These are phyloP conservation scores for Phania funesta DNA, from an alignment of 2,888 invertebrate genomes.

Conservation along the genomic window DNA sequence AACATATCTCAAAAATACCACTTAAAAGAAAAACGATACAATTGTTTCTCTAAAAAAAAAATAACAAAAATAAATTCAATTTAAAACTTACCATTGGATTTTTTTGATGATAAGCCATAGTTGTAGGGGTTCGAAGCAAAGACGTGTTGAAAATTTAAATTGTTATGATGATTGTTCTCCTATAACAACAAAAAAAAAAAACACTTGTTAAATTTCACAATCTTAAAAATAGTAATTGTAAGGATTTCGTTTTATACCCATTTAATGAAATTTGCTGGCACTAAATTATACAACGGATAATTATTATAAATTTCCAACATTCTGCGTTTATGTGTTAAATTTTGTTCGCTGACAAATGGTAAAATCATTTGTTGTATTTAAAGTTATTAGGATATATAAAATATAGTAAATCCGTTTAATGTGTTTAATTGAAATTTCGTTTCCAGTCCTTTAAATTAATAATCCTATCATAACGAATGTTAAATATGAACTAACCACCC, in stretches of 20 bases:
- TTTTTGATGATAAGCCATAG: constrained; percentile 70
- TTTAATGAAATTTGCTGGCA: constrained; percentile 68
- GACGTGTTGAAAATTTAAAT: constrained; percentile 69
- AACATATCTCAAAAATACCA: neutral
- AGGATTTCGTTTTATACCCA: constrained; percentile 58
- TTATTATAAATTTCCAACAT: constrained; percentile 70
- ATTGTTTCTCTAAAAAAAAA: neutral
- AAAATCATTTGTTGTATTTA: constrained; percentile 68
- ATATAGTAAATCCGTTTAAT: neutral
- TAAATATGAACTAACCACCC: constrained; percentile 65
- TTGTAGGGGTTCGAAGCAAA: constrained; percentile 66
- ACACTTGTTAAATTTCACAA: constrained; percentile 23
- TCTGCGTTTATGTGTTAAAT: constrained; percentile 64
- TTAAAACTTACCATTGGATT: constrained; percentile 69
- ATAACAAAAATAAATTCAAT: constrained; percentile 9
- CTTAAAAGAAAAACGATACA: neutral
- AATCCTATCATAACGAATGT: constrained; percentile 56
- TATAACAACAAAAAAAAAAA: constrained; percentile 51
- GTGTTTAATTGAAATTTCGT: neutral
- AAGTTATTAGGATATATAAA: neutral
- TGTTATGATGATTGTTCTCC: constrained; percentile 70
- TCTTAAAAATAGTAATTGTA: neutral
- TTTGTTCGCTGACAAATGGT: constrained; percentile 69
- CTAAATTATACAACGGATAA: constrained; percentile 70
- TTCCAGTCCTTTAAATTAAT: neutral